Conservation (phyloP, 2,888 invertebrate genomes). For the Epinotia nisella region DNA sequence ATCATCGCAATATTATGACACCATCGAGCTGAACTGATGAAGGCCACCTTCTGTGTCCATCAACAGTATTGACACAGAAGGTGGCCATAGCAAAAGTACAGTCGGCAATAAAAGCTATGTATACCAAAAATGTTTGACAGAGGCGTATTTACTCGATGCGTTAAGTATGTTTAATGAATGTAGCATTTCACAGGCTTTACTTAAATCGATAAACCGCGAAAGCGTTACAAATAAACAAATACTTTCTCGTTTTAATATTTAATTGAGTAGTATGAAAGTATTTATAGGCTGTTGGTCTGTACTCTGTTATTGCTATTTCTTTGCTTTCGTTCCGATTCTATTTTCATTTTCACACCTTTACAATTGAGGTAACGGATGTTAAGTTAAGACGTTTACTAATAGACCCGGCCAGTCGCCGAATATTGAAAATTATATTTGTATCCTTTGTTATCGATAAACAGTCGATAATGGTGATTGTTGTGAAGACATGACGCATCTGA, state of each 20-base stretch:
- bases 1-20: no score
- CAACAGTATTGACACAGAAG: no score
- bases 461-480: slow-evolving; percentile 62
- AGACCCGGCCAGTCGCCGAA: slow-evolving; percentile 16
- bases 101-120: no score
- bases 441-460: slow-evolving; percentile 49
- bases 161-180: no score
- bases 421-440: slow-evolving; percentile 30
- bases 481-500: slow-evolving; percentile 61
- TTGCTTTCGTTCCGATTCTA: slow-evolving; percentile 2
- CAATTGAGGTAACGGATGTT: not conserved
- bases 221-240: slow-evolving; percentile 14
- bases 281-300: slow-evolving; percentile 8
- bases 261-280: not conserved
- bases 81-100: no score
- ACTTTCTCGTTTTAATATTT: slow-evolving; percentile 14
- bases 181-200: not conserved
- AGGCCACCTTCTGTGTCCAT: no score
- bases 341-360: slow-evolving; percentile 22
- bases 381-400: slow-evolving; percentile 9
- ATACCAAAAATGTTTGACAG: no score
- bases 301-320: slow-evolving; percentile 13
- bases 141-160: no score
- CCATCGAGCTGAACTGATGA: no score
- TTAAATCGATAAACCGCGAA: slow-evolving; percentile 16